Base-by-base conservation (phyloP, 2,888 invertebrate species). In the Drosophila neotestacea region DNA sequence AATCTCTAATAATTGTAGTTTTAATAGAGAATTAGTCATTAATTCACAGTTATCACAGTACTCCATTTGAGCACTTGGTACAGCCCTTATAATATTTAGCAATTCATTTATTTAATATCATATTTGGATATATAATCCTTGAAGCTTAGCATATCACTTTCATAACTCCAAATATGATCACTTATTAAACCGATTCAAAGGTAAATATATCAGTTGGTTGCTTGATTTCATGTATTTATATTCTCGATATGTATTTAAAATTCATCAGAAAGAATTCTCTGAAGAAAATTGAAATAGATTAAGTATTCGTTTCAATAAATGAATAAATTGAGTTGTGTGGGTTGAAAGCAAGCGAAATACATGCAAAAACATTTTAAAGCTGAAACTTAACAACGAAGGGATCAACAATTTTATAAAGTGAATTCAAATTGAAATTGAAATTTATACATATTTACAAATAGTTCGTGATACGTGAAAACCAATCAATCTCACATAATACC, bases 11-110 rank as follows among this genome's bases (percentile, higher is more conserved):
- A 44, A n/a, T 41, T 69, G 30, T 50, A 36, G 44, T 58, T 44
- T 42, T 41, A 22, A 13, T 52, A 34, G 7, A 48, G 27, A 48
- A 44, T 22, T 30, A 54, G 13, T 51, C 9, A 32, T 32, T 48
- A 34, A 55, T 59, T 71, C 46, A 51, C 61, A 55, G 54, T 66
- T 75, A 78, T 75, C 74, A 75, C 74, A 73, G 62, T 78, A 59
- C 62, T 51, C 51, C 6, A 44, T 36, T 74, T 74, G 73, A 74
- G 77, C 73, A 73, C 64, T 64, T 48, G 52, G 39, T 47, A 61
- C 65, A 66, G 46, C 47, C 36, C 34, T 42, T 22, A 44, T 60
- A 44, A 30, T 58, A 36, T 39, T 41, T 13, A 56, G 22, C 42
- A 27, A 27, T 41, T 50, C 1, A 11, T 16, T 22, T 22, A 32